Percentiles rank a stretch among this genome's conserved stretches.
These are phyloP conservation scores for Tyrannus savana DNA, from an alignment of 2,113 vertebrate species.

Conservation along the genomic window DNA sequence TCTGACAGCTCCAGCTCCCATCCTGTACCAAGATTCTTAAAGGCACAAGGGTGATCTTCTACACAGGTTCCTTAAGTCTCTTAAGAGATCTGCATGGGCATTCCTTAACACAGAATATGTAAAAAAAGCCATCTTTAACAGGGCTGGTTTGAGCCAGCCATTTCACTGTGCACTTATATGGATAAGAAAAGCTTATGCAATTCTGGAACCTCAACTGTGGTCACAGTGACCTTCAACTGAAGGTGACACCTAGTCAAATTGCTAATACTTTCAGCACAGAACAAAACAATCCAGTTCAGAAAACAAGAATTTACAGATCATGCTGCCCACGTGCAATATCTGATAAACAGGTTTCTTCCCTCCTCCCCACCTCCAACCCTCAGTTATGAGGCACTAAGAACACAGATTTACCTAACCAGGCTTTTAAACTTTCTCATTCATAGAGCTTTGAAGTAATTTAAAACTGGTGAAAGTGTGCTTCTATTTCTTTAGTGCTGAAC, in stretches of 20 bases:
- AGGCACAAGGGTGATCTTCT: not conserved
- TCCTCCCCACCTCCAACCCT: accelerated
- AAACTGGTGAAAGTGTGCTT: not conserved
- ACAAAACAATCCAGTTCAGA: not conserved
- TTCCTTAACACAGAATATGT: not conserved
- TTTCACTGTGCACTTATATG: not conserved
- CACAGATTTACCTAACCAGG: not conserved
- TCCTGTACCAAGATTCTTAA: not conserved
- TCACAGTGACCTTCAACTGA: not conserved
- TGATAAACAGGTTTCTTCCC: not conserved
- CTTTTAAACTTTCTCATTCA: not conserved
- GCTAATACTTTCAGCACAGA: not conserved
- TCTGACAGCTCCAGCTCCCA: not conserved
- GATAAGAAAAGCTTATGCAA: not conserved
- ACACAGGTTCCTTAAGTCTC: not conserved
- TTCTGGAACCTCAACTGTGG: not conserved
- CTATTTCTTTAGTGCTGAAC: not conserved
- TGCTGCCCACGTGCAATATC: not conserved
- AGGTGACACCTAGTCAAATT: not conserved
- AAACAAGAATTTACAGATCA: not conserved
- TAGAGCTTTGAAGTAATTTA: not conserved
- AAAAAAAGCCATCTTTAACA: not conserved
- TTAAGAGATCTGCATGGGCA: not conserved
- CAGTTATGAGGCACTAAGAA: not conserved
- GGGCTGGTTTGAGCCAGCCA: not conserved